Conservation (phyloP, 2,888 invertebrate genomes). For the Drosophila antonietae region DNA sequence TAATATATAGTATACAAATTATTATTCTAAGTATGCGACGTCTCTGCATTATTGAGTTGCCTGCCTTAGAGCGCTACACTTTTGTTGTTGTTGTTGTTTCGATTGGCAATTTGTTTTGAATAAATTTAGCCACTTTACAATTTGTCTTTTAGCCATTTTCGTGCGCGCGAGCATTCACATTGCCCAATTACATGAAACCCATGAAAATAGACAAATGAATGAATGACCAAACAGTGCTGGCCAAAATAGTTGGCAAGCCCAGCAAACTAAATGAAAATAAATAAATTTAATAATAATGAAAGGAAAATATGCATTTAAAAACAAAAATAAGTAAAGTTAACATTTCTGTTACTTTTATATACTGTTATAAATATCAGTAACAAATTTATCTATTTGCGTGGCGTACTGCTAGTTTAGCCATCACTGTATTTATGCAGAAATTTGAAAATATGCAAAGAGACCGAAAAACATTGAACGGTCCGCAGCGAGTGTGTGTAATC, state of each 20-base stretch:
- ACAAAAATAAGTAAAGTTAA: neutral
- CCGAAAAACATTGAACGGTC: constrained; percentile 13
- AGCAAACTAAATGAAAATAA: neutral
- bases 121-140: constrained; percentile 37
- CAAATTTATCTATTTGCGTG: neutral
- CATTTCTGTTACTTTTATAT: neutral
- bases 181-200: constrained; percentile 29
- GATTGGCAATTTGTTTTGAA: constrained; percentile 29
- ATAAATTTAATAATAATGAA: too few relatives aligned
- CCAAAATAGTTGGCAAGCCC: neutral
- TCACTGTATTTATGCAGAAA: constrained; percentile 14
- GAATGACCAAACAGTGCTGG: constrained; percentile 5
- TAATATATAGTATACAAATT: constrained; percentile 5
- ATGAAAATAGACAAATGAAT: constrained; percentile 18
- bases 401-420: neutral
- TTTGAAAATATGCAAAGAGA: constrained; percentile 25
- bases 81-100: constrained; percentile 10
- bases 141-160: constrained; percentile 27
- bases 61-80: constrained; percentile 24
- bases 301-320: neutral
- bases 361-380: neutral
- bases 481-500: constrained; percentile 31
- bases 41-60: neutral
- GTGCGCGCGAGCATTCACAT: constrained; percentile 24
- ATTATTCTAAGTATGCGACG: constrained; percentile 43